Conservation (phyloP, 1,140 invertebrate species). For the Linepithema humile region DNA sequence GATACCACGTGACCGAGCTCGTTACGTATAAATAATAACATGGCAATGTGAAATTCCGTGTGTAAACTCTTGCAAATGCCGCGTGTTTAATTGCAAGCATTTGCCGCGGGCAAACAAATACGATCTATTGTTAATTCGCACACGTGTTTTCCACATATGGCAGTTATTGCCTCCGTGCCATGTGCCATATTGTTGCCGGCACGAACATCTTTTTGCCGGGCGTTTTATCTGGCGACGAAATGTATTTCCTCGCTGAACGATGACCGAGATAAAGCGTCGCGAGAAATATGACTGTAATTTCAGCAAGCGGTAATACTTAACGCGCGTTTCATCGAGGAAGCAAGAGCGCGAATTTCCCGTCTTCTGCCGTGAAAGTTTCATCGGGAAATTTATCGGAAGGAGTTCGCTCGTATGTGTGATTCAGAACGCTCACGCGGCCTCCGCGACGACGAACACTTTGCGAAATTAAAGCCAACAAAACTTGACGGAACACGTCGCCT, state of each 20-base stretch:
- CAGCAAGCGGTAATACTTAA: not conserved
- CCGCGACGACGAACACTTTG: not conserved
- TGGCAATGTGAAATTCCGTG: not conserved
- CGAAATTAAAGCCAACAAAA: not conserved
- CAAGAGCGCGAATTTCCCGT: not conserved
- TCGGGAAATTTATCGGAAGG: not conserved
- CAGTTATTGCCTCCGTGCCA: not conserved
- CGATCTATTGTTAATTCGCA: conserved; percentile 3
- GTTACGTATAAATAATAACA: conserved; percentile 15
- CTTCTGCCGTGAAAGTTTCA: not conserved
- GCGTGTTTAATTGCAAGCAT: not conserved
- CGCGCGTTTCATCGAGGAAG: not conserved
- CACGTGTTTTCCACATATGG: not conserved
- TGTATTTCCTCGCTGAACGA: not conserved
- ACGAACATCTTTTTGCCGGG: not conserved
- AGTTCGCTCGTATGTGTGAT: not conserved
- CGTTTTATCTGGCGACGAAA: not conserved
- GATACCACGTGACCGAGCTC: not conserved
- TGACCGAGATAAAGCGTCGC: not conserved
- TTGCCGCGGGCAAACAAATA: not conserved
- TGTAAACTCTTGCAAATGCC: conserved; percentile 24
- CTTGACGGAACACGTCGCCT: not conserved
- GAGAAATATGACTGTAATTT: not conserved
- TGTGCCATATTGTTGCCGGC: not conserved
- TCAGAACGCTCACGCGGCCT: not conserved